Percentiles rank a stretch among this genome's conserved stretches.
These are phyloP conservation scores for Conger conger DNA, from an alignment of 2,113 vertebrate species.

Conservation along the genomic window DNA sequence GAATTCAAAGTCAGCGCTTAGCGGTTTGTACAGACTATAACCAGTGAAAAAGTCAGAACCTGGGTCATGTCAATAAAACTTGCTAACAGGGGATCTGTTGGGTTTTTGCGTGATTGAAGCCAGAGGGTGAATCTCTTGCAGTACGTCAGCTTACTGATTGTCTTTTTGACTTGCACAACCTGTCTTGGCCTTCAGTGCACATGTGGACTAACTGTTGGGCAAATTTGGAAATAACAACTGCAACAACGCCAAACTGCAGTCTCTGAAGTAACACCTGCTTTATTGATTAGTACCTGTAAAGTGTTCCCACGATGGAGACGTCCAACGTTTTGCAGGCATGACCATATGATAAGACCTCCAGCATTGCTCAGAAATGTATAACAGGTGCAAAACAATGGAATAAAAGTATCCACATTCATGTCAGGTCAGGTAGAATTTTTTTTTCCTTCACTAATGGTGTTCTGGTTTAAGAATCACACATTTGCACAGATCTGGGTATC, in stretches of 20 bases:
- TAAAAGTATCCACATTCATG: conserved; percentile 23
- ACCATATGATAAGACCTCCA: conserved; percentile 40
- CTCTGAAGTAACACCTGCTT: conserved; percentile 26
- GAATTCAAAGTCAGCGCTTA: too few species aligned
- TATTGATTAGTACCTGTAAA: neutral
- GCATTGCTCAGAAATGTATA: conserved; percentile 54
- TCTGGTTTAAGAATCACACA: conserved; percentile 13
- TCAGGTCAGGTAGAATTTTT: conserved; percentile 11
- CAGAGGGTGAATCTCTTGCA: neutral
- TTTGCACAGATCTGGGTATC: neutral
- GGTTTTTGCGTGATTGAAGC: neutral
- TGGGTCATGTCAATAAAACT: neutral
- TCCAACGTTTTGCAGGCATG: neutral
- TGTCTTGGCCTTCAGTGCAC: neutral
- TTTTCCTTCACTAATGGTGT: neutral
- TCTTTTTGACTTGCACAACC: neutral
- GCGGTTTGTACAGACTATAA: neutral
- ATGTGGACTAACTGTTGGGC: conserved; percentile 31
- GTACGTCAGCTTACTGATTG: neutral
- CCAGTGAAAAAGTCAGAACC: neutral
- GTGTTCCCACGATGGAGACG: neutral
- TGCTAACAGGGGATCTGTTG: neutral
- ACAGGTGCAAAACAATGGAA: conserved; percentile 52
- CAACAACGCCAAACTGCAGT: conserved; percentile 38
- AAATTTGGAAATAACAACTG: conserved; percentile 40